Evolutionary conservation across 2,113 vertebrate genomes (phyloP).

Genomic region (Alectura lathami): DNA sequence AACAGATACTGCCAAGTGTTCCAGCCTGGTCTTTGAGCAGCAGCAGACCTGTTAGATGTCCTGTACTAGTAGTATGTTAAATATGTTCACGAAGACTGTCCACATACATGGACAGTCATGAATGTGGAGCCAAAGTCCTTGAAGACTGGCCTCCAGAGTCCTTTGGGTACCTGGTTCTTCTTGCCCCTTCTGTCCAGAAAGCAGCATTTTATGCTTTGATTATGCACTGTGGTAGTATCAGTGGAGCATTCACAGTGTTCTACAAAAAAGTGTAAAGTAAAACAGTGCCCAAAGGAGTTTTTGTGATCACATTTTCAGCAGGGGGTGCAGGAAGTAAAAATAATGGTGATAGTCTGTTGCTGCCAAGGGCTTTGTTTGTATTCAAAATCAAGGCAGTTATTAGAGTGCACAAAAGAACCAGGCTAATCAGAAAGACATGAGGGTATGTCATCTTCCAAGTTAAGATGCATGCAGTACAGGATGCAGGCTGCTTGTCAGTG

Average conservation of each 20-base stretch:
- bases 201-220: fast-evolving
- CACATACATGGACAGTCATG: too few species aligned
- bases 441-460: not conserved
- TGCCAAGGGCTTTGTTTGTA: not conserved
- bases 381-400: not conserved
- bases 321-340: not conserved
- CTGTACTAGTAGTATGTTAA: not conserved
- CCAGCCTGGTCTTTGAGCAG: not conserved
- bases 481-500: not conserved
- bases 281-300: not conserved
- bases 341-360: not conserved
- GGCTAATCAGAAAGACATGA: fast-evolving
- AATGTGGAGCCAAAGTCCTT: not conserved
- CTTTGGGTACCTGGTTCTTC: not conserved
- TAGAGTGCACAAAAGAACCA: not conserved
- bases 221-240: not conserved
- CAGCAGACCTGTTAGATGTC: not conserved
- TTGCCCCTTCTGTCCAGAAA: not conserved
- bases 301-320: not conserved
- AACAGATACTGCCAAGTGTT: not conserved
- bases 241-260: not conserved
- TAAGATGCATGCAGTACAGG: fast-evolving
- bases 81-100: not conserved
- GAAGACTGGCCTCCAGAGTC: not conserved
- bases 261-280: not conserved